Percentiles rank a stretch among this genome's conserved stretches.
These are phyloP conservation scores for Clarias gariepinus DNA, from an alignment of 2,113 vertebrate species.

Conservation along the genomic window DNA sequence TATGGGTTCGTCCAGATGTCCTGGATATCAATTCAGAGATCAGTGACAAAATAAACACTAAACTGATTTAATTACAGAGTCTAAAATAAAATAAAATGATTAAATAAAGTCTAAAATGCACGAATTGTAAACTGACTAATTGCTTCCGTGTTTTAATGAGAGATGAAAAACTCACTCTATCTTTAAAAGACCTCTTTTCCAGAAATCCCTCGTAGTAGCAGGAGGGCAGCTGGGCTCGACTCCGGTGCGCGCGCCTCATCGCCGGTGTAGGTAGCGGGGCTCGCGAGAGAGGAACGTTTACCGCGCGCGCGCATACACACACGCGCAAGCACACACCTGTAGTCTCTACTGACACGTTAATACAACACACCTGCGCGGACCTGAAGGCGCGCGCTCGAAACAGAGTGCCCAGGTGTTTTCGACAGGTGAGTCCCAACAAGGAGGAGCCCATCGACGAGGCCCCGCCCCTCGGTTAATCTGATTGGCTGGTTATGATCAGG, in stretches of 20 bases:
- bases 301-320: neutral
- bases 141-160: neutral
- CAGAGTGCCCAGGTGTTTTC: neutral
- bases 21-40: neutral
- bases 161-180: slow-evolving; percentile 67
- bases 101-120: neutral
- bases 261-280: neutral
- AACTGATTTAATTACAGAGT: neutral
- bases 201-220: slow-evolving; percentile 81
- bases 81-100: no score
- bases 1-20: neutral
- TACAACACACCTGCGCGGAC: neutral
- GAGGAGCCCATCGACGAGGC: neutral
- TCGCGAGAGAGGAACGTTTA: no score
- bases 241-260: slow-evolving; percentile 45
- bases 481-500: neutral
- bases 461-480: neutral
- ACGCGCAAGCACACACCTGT: neutral
- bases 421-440: neutral
- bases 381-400: no score
- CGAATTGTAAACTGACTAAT: neutral
- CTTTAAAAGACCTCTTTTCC: slow-evolving; percentile 72
- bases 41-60: neutral
- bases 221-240: slow-evolving; percentile 56
- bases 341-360: neutral